Evolutionary conservation across 2,797 vertebrate genomes (phyloP), one percentile per base, ranked within the genome.

Genomic region (Betta splendens): DNA sequence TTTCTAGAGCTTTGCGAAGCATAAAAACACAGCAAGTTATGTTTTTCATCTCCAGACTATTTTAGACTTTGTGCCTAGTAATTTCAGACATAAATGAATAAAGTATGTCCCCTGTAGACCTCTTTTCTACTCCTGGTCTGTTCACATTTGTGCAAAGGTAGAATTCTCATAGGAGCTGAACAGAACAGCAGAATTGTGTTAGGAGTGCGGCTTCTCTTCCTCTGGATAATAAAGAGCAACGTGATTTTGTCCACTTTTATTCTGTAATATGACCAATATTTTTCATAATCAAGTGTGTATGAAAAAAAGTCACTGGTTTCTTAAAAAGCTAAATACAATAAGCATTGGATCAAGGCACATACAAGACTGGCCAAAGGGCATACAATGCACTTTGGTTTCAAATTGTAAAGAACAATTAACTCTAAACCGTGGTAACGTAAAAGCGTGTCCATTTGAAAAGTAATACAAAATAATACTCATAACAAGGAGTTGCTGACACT

Each of bases 301-400:
- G 95, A 99, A 98, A 98, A 95, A 92, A 94, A 95, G 93, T 95
- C 94, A 95, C 94, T 92, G 89, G 92, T 93, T 94, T 89, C 88
- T 93, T 96, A 95, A 94, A 97, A 98, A 96, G 96, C 94, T 97
- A 95, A 96, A 96, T 98, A 98, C 95, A 96, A 92, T 94, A 97
- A 98, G 96, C 90, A 79, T 98, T 96, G 91, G 94, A 96, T 98
- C 97, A 99, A 99, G 98, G 98, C 98, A 99, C 97, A 96, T 98
- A 97, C 94, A 96, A 98, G 94, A 98, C 95, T 96, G 94, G 94
- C 97, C 97, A 98, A 98, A 99, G 97, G 95, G 95, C 94, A 59
- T 94, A 97, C 93, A 98, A 95, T 95, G 97, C 98, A 98, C 97
- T 99, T 99, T 98, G 97, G 97, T 95, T 97, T 95, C 96, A 85